These are phyloP conservation scores for Mungos mungo DNA, from an alignment of 2,113 vertebrate species.

Conservation along the genomic window DNA sequence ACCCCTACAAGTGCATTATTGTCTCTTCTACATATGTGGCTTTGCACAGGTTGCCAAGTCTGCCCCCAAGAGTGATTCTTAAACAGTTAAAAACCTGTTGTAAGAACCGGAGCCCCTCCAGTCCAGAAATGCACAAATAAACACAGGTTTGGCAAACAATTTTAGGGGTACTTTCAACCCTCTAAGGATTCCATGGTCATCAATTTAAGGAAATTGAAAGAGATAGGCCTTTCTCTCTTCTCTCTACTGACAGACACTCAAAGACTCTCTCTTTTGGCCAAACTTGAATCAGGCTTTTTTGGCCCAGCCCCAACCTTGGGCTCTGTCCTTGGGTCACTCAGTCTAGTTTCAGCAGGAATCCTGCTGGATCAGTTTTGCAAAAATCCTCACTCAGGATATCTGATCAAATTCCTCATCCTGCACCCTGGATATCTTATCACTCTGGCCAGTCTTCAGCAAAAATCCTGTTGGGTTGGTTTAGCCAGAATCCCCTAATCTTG, in stretches of 20 bases:
- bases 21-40: background rate
- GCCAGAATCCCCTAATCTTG: background rate
- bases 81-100: background rate
- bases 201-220: background rate
- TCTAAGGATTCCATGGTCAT: background rate
- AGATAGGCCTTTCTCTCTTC: background rate
- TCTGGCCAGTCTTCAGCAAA: background rate
- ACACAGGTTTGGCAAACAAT: background rate
- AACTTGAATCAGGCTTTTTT: background rate
- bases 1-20: background rate
- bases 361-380: background rate
- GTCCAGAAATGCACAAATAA: rapidly evolving
- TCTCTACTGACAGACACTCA: background rate
- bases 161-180: background rate
- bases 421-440: background rate
- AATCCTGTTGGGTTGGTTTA: background rate
- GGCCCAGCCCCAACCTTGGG: background rate
- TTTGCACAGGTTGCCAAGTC: background rate
- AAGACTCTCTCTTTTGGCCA: background rate
- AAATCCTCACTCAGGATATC: background rate
- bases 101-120: background rate
- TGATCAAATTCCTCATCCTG: background rate
- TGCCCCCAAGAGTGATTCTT: background rate
- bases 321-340: background rate
- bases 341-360: background rate